phyloP scores from a whole-genome alignment of 2,113 vertebrate species.

The Elanus axillaris region DNA sequence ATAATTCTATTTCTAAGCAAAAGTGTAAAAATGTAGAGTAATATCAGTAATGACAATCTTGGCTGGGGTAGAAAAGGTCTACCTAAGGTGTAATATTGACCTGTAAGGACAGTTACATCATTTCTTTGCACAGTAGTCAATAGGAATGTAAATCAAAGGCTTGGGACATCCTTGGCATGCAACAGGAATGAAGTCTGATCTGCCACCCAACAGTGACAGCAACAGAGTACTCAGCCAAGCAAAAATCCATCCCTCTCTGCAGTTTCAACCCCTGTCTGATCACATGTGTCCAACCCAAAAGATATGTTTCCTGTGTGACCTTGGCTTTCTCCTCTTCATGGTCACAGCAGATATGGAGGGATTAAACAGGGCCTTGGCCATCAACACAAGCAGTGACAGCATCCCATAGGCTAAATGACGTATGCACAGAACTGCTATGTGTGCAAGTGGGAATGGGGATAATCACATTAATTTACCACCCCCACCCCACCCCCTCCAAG shows the following conservation, averaged over 20 bases:
- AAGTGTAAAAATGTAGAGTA: neutral
- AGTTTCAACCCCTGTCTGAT: neutral
- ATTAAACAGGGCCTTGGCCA: neutral
- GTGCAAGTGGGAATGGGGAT: neutral
- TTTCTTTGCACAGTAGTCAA: neutral
- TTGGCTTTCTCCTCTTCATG: neutral
- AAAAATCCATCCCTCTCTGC: neutral
- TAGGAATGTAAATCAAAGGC: neutral
- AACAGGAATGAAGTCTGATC: neutral
- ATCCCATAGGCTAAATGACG: neutral
- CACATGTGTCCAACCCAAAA: rapidly evolving
- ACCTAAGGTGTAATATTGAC: neutral
- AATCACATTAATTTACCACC: too few relatives aligned
- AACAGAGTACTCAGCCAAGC: neutral
- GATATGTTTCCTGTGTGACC: neutral
- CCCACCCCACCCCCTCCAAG: too few relatives aligned
- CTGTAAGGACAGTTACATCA: neutral
- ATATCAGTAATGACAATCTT: neutral
- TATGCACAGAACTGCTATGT: rapidly evolving
- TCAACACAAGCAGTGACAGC: neutral
- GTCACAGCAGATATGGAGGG: neutral
- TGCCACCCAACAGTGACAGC: rapidly evolving
- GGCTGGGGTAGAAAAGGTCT: neutral
- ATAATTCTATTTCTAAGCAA: neutral
- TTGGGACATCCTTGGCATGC: neutral